Base-by-base conservation (phyloP, 2,113 vertebrate genomes). In the Microtus ochrogaster region DNA sequence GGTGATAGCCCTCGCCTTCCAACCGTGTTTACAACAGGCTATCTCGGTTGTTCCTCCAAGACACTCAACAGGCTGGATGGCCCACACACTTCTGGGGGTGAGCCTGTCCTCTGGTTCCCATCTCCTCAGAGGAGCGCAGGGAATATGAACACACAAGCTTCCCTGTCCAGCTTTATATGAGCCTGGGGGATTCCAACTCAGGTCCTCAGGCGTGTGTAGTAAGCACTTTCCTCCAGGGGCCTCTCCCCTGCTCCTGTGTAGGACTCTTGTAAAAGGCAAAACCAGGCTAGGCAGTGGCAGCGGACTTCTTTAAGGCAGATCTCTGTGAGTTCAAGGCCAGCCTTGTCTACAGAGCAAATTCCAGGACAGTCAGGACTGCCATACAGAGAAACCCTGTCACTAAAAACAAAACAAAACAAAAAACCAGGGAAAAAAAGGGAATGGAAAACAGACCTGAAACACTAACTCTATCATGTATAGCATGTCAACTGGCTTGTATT, bases 351-450 rank as follows among this genome's bases (percentile, higher is more conserved):
- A 66, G 65, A 66, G 65, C 28, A 13, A 66, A 30, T 14, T 68
- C 65, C 12, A 65, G 65, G 28, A 68, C 5, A 33, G 30, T 33
- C 30, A 33, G 65, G 28, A 68, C 65, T 68, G 65, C 28, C 30
- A 33, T 30, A 68, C 65, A 68, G 65, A 68, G 65, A 68, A 68
- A 68, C 65, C 65, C 65, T 68, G 65, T 68, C 65, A 33, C 30
- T 14, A 68, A 33, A 68, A 68, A 14, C 28, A 68, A 66, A 66
- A 66, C 28, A 66, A 66, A 49, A 49, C 1, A 49, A 66, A 30
- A 65, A 4, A 3, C 1, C 0, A 14, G 0, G 33, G 2, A 33
- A 68, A 12, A 13, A 30, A 33, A 6, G 65, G 13, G 2, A 14
- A 90, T 91, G 30, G 2, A 11, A 55, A 55, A n/a, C 78, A 2